Percentiles rank a stretch among this genome's conserved stretches.
These are phyloP conservation scores for Tribolium madens DNA, from an alignment of 1,140 invertebrate genomes.

Conservation along the genomic window DNA sequence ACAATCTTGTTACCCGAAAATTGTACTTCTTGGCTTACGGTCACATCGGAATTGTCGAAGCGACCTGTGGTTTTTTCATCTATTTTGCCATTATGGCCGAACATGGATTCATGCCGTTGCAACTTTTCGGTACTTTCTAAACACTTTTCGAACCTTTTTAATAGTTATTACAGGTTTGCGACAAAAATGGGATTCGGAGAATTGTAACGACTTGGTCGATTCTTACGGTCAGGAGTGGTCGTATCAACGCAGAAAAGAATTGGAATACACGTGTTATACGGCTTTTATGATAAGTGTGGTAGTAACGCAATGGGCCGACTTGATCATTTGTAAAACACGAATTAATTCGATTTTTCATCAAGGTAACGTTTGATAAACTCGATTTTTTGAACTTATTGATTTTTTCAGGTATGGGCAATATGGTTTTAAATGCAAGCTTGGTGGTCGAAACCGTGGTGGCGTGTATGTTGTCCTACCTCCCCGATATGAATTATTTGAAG, in stretches of 20 bases:
- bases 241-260: slow-evolving; percentile 79
- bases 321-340: slow-evolving; percentile 89
- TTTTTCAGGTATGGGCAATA: slow-evolving; percentile 72
- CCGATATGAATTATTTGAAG: slow-evolving; percentile 77
- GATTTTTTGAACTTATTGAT: slow-evolving; percentile 8
- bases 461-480: slow-evolving; percentile 77
- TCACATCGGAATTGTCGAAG: slow-evolving; percentile 90
- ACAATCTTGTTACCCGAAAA: slow-evolving; percentile 80
- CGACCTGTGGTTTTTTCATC: slow-evolving; percentile 86
- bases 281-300: slow-evolving; percentile 89
- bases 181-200: slow-evolving; percentile 79
- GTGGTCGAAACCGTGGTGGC: slow-evolving; percentile 81
- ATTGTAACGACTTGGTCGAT: slow-evolving; percentile 79
- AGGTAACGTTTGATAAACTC: slow-evolving; percentile 69
- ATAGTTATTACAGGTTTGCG: slow-evolving; percentile 70
- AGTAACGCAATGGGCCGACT: slow-evolving; percentile 87
- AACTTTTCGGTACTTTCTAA: slow-evolving; percentile 69
- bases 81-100: slow-evolving; percentile 91
- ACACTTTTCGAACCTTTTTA: not conserved
- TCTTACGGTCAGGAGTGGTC: slow-evolving; percentile 89
- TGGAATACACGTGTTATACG: slow-evolving; percentile 86
- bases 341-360: slow-evolving; percentile 85
- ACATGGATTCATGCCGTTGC: slow-evolving; percentile 81
- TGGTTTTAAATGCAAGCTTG: slow-evolving; percentile 82
- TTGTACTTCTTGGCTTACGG: slow-evolving; percentile 74